Percentiles rank a stretch among this genome's conserved stretches.
Evolutionary conservation across 2,888 invertebrate species (phyloP).

Genomic region (Trachelus iudaicus): DNA sequence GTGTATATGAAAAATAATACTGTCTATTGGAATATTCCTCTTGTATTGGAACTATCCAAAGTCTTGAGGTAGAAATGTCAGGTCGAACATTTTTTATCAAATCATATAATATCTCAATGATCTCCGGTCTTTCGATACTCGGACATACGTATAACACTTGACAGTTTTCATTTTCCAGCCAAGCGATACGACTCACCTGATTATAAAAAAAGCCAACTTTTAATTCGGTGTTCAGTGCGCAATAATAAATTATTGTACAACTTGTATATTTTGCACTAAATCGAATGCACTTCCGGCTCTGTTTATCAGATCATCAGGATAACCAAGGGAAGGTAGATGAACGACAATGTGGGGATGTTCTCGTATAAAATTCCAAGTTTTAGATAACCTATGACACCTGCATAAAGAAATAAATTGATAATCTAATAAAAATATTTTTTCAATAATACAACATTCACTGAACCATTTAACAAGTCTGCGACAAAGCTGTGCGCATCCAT

Average conservation of each 20-base stretch:
- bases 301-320: conserved; percentile 28
- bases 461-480: conserved; percentile 35
- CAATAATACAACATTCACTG: neutral
- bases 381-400: conserved; percentile 35
- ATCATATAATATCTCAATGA: conserved; percentile 20
- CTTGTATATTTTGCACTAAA: conserved; percentile 37
- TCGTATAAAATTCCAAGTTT: conserved; percentile 28
- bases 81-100: conserved; percentile 32
- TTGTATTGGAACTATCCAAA: conserved; percentile 31
- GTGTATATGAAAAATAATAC: neutral
- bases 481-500: conserved; percentile 31
- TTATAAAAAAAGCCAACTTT: neutral
- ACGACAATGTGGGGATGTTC: conserved; percentile 30
- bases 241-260: conserved; percentile 9
- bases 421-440: neutral
- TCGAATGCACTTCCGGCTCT: conserved; percentile 20
- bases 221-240: neutral
- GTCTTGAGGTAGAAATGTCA: conserved; percentile 27
- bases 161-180: conserved; percentile 34
- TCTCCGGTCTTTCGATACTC: conserved; percentile 23
- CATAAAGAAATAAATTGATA: neutral
- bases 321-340: conserved; percentile 36
- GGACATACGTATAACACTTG: conserved; percentile 35
- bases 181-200: conserved; percentile 37
- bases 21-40: neutral